Percentiles rank a stretch among this genome's conserved stretches.
phyloP scores from a whole-genome alignment of 2,113 vertebrate genomes.

The Athene noctua region DNA sequence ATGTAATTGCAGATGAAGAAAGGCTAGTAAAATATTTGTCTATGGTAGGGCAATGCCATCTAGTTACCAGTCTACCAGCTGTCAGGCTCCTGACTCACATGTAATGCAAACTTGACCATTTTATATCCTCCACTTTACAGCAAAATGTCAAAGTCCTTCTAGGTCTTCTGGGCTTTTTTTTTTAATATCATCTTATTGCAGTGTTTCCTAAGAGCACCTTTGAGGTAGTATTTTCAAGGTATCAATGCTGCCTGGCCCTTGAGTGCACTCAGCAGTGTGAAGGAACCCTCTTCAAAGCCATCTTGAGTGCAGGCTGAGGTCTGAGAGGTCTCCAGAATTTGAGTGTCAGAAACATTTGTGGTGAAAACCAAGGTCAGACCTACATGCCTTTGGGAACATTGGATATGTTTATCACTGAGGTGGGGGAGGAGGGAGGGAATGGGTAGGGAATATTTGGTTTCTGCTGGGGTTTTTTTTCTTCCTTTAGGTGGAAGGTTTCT shows the following conservation, averaged over 20 bases:
- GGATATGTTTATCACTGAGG: not conserved
- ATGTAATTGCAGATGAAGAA: not conserved
- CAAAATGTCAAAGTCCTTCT: conserved; percentile 24
- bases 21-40: conserved; percentile 46
- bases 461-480: not conserved
- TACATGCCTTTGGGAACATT: not conserved
- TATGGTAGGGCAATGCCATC: conserved; percentile 32
- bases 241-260: not conserved
- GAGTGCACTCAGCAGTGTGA: not conserved
- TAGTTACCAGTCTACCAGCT: conserved; percentile 33
- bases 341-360: not conserved
- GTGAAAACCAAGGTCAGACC: conserved; percentile 3
- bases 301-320: not conserved
- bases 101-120: not conserved
- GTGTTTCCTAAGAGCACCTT: not conserved
- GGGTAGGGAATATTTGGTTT: not conserved
- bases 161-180: not conserved
- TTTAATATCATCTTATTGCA: not conserved
- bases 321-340: conserved; percentile 18
- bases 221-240: not conserved
- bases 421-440: not conserved
- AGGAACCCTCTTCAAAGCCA: not conserved
- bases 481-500: not conserved
- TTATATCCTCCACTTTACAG: not conserved
- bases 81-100: conserved; percentile 9